A percentile compares a stretch with the other conserved stretches of the same genome.
Evolutionary conservation across 2,113 vertebrate genomes (phyloP).

Genomic region (Oncorhynchus masou): DNA sequence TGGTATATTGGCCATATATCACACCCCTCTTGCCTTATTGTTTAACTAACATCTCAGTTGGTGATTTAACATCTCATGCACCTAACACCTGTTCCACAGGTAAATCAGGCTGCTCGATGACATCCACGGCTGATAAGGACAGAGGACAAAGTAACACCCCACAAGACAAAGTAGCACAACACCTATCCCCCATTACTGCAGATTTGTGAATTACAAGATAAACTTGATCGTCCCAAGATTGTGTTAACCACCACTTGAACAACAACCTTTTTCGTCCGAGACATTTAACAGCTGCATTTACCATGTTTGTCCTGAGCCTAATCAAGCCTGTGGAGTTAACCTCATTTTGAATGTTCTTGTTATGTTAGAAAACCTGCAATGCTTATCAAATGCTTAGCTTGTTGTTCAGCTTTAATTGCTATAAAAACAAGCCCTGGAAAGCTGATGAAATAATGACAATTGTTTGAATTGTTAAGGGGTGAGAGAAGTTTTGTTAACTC

Average conservation of each 20-base stretch:
- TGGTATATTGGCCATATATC: too few species aligned
- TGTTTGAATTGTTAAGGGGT: too few species aligned
- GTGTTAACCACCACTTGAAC: constrained; percentile 29
- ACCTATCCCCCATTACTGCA: constrained; percentile 14
- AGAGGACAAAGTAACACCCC: constrained; percentile 23
- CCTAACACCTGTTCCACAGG: constrained; percentile 5
- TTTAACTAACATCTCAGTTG: neutral
- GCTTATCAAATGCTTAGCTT: neutral
- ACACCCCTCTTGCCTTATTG: too few species aligned
- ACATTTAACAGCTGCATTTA: constrained; percentile 11
- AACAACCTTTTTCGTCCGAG: constrained; percentile 4
- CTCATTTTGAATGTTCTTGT: neutral
- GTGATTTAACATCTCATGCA: neutral
- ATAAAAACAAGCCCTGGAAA: too few species aligned
- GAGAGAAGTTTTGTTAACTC: too few species aligned
- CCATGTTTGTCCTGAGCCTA: constrained; percentile 14
- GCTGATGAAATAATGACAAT: too few species aligned
- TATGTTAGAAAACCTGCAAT: neutral
- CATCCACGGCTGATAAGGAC: constrained; percentile 59
- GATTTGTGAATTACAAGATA: constrained; percentile 49
- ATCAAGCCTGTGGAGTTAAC: neutral
- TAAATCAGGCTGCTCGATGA: constrained; percentile 34
- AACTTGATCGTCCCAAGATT: constrained; percentile 20
- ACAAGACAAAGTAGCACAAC: constrained; percentile 6
- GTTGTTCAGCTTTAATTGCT: neutral